These are phyloP conservation scores for Lepidostoma basale DNA, from an alignment of 1,140 invertebrate species.

Conservation along the genomic window DNA sequence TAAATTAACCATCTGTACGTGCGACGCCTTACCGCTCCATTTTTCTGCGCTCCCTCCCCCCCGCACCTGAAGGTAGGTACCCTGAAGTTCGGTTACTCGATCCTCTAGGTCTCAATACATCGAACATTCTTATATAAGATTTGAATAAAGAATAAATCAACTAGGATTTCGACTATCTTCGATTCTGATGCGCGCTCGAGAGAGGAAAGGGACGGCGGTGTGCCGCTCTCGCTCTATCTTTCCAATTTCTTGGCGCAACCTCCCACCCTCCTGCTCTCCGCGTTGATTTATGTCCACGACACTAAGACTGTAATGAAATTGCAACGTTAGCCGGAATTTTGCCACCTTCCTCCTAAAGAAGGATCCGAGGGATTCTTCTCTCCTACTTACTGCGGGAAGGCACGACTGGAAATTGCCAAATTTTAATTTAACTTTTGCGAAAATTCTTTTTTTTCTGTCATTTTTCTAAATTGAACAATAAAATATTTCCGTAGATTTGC, in stretches of 20 bases:
- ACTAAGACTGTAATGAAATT: constrained; percentile 65
- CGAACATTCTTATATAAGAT: constrained; percentile 39
- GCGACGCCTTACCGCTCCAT: not conserved
- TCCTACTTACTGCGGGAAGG: constrained; percentile 16
- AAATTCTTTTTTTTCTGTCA: constrained; percentile 8
- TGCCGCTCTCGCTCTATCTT: constrained; percentile 13
- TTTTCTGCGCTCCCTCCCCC: not conserved
- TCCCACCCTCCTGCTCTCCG: constrained; percentile 51
- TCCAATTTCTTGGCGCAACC: constrained; percentile 39
- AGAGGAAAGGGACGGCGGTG: not conserved
- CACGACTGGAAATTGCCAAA: constrained; percentile 22
- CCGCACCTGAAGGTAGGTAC: not conserved
- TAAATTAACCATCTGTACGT: not conserved
- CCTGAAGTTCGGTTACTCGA: constrained; percentile 26
- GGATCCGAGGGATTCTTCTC: constrained; percentile 44
- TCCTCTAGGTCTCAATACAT: constrained; percentile 25
- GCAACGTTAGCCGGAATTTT: constrained; percentile 51
- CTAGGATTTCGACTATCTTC: constrained; percentile 46
- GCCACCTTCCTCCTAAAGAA: constrained; percentile 44
- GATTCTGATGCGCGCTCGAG: constrained; percentile 38
- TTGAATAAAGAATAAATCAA: constrained; percentile 47
- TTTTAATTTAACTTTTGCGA: constrained; percentile 29
- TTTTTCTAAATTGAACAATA: not conserved
- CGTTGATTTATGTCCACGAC: constrained; percentile 65
- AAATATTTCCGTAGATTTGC: not conserved